Evolutionary conservation across 2,113 vertebrate species (phyloP).

Genomic region (Tenebrosternarchus preto): DNA sequence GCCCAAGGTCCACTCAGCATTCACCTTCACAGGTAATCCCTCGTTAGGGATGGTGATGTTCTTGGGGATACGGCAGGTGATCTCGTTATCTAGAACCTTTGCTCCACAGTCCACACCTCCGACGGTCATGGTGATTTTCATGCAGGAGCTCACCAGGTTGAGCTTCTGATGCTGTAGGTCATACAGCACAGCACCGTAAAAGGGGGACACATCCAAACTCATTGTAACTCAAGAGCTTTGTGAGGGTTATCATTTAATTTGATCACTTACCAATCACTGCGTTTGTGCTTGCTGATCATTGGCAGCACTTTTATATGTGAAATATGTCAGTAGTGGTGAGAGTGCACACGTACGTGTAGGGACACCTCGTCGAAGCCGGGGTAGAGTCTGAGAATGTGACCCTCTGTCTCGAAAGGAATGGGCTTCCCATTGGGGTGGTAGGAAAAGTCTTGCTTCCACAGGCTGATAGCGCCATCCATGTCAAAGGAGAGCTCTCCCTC

Average conservation of each 20-base stretch:
- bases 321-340: background rate
- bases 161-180: conserved; percentile 82
- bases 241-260: no score
- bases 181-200: background rate
- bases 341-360: conserved; percentile 76
- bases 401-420: conserved; percentile 70
- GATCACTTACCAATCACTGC: no score
- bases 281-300: no score
- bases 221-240: no score
- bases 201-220: background rate
- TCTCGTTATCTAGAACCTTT: conserved; percentile 84
- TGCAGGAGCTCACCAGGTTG: conserved; percentile 80
- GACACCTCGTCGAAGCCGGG: conserved; percentile 77
- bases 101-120: conserved; percentile 82
- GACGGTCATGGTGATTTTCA: conserved; percentile 86
- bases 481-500: conserved; percentile 77
- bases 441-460: conserved; percentile 67
- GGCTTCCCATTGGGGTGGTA: conserved; percentile 74
- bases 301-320: no score
- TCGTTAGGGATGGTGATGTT: conserved; percentile 73
- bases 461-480: conserved; percentile 72
- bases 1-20: background rate
- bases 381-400: conserved; percentile 67
- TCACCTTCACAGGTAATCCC: conserved; percentile 81
- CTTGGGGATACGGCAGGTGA: conserved; percentile 85